Percentiles rank a stretch among this genome's conserved stretches.
Evolutionary conservation across 1,140 invertebrate genomes (phyloP).

Genomic region (Zaprionus lachaisei): DNA sequence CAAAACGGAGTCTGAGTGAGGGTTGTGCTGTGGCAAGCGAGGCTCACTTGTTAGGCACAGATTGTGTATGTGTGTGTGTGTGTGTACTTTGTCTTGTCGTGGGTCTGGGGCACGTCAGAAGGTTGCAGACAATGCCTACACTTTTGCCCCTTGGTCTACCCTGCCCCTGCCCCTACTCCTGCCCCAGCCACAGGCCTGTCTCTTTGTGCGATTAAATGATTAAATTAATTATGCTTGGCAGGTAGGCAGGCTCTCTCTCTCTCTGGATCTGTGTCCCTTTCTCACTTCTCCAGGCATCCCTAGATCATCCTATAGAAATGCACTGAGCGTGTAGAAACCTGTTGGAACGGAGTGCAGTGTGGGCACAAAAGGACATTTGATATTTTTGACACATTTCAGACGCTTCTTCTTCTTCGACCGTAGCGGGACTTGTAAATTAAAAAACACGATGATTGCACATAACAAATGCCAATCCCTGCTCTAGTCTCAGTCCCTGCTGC

Average conservation of each 20-base stretch:
- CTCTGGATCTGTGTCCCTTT: neutral
- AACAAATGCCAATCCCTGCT: conserved; percentile 11
- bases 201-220: conserved; percentile 73
- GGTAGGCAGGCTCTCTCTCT: conserved; percentile 46
- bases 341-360: conserved; percentile 36
- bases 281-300: neutral
- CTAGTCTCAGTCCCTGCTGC: conserved; percentile 16
- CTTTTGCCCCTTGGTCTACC: conserved; percentile 58
- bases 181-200: conserved; percentile 20
- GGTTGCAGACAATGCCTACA: conserved; percentile 65
- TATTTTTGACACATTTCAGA: conserved; percentile 77
- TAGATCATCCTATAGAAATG: conserved; percentile 51
- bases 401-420: neutral
- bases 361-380: conserved; percentile 71
- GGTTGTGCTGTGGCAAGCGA: conserved; percentile 18
- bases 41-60: conserved; percentile 54
- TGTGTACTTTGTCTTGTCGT: conserved; percentile 56
- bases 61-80: conserved; percentile 37
- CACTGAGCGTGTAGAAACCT: conserved; percentile 65
- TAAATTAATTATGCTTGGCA: conserved; percentile 78
- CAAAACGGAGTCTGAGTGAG: conserved; percentile 23
- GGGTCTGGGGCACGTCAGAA: conserved; percentile 75
- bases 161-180: conserved; percentile 18
- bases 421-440: conserved; percentile 61
- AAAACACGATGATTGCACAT: conserved; percentile 62